Conservation (phyloP, 2,113 vertebrate species). For the Oncorhynchus mykiss region DNA sequence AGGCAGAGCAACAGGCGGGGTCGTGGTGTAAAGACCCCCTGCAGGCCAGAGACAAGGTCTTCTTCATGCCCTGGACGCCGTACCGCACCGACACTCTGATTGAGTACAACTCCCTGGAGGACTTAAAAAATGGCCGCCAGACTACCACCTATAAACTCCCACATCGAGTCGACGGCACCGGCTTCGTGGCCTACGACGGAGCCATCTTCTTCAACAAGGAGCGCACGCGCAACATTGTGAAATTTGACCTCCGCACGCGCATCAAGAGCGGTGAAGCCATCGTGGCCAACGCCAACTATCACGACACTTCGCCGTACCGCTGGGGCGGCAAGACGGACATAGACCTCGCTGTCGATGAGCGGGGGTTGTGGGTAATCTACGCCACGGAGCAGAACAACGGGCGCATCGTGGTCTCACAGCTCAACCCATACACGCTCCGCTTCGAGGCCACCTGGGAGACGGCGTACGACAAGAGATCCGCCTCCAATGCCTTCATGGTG, state of each 20-base stretch:
- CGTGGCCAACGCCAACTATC: slow-evolving; percentile 97
- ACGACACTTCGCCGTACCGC: slow-evolving; percentile 95
- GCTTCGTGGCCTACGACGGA: slow-evolving; percentile 96
- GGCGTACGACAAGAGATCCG: slow-evolving; percentile 91
- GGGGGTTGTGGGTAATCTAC: slow-evolving; percentile 97
- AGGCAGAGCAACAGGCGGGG: slow-evolving; percentile 96
- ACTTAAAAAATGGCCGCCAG: slow-evolving; percentile 89
- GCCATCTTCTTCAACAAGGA: slow-evolving; percentile 99
- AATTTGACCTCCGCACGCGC: slow-evolving; percentile 96
- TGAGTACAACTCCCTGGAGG: slow-evolving; percentile 92
- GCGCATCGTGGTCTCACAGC: slow-evolving; percentile 94
- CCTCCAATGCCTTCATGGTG: slow-evolving; percentile 97
- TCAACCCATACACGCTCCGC: slow-evolving; percentile 96
- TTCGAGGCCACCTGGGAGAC: slow-evolving; percentile 97
- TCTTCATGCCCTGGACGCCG: slow-evolving; percentile 99
- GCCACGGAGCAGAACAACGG: slow-evolving; percentile 98
- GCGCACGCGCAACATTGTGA: slow-evolving; percentile 95
- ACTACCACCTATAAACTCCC: slow-evolving; percentile 95
- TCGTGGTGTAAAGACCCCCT: slow-evolving; percentile 99
- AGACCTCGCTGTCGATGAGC: slow-evolving; percentile 94
- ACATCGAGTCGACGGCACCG: slow-evolving; percentile 95
- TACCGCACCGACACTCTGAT: slow-evolving; percentile 96
- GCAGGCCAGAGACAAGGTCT: slow-evolving; percentile 97
- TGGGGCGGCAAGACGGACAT: slow-evolving; percentile 99
- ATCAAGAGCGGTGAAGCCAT: slow-evolving; percentile 99